These are phyloP conservation scores for Sebastes taczanowskii DNA, from an alignment of 2,797 vertebrate species.

Conservation along the genomic window DNA sequence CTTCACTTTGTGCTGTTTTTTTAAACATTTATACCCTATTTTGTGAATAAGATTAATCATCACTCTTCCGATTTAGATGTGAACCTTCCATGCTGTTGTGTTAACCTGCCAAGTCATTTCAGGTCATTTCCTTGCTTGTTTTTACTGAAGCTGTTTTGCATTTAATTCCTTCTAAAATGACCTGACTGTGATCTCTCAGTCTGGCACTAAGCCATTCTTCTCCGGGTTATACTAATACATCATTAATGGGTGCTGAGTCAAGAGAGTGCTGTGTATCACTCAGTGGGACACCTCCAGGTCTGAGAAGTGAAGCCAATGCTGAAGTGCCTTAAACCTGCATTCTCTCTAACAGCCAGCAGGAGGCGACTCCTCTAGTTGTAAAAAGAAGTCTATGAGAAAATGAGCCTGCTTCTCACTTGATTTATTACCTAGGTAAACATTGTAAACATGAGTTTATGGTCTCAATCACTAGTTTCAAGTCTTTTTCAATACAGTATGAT, in stretches of 20 bases:
- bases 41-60: not conserved
- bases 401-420: no score
- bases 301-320: no score
- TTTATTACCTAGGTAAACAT: no score
- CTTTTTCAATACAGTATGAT: no score
- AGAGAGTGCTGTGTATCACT: not conserved
- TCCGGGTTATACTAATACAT: not conserved
- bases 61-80: not conserved
- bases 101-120: not conserved
- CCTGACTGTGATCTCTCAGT: not conserved
- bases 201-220: not conserved
- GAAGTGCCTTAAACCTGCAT: no score
- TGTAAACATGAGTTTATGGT: no score
- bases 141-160: not conserved
- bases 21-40: not conserved
- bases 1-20: not conserved
- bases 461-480: no score
- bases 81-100: not conserved
- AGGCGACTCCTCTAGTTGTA: no score
- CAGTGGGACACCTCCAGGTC: no score
- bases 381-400: no score
- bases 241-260: constrained; percentile 16
- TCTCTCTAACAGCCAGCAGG: no score
- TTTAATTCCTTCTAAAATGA: not conserved
- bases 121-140: not conserved